Evolutionary conservation across 2,797 vertebrate species (phyloP).

Genomic region (Phalloptychus januarius): DNA sequence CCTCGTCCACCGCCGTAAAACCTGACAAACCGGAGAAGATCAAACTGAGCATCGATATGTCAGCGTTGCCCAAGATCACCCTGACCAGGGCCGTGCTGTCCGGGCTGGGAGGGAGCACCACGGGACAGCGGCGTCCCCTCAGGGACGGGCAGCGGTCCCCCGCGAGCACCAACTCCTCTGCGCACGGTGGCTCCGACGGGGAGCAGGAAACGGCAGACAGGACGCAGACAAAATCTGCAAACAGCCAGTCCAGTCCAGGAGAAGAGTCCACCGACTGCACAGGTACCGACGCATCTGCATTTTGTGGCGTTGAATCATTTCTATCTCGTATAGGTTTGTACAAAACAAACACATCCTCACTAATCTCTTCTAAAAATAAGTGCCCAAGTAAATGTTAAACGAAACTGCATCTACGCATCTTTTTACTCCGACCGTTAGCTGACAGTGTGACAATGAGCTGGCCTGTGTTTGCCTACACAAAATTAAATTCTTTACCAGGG

Average conservation of each 20-base stretch:
- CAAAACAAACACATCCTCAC: not conserved
- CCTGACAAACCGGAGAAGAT: constrained; percentile 95
- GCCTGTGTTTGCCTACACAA: not conserved
- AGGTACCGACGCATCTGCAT: constrained; percentile 69
- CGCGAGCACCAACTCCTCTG: constrained; percentile 95
- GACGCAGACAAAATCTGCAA: constrained; percentile 81
- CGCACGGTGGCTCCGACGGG: constrained; percentile 93
- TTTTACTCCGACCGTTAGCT: not conserved
- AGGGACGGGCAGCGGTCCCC: constrained; percentile 93
- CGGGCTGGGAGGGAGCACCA: constrained; percentile 53
- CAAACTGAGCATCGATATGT: constrained; percentile 97
- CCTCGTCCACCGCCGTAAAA: constrained; percentile 88
- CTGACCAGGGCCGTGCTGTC: constrained; percentile 86
- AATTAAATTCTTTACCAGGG: not conserved
- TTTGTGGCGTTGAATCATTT: not conserved
- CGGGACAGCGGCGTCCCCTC: constrained; percentile 83
- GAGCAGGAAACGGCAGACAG: constrained; percentile 91
- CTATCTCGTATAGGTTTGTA: not conserved
- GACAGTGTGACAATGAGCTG: not conserved
- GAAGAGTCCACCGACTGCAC: constrained; percentile 94
- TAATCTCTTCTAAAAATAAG: not conserved
- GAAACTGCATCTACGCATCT: not conserved
- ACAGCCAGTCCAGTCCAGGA: constrained; percentile 88
- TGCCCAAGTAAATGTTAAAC: not conserved
- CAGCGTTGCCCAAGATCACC: constrained; percentile 92